These are phyloP conservation scores for Elaphurus davidianus DNA, from an alignment of 2,113 vertebrate genomes.

Conservation along the genomic window DNA sequence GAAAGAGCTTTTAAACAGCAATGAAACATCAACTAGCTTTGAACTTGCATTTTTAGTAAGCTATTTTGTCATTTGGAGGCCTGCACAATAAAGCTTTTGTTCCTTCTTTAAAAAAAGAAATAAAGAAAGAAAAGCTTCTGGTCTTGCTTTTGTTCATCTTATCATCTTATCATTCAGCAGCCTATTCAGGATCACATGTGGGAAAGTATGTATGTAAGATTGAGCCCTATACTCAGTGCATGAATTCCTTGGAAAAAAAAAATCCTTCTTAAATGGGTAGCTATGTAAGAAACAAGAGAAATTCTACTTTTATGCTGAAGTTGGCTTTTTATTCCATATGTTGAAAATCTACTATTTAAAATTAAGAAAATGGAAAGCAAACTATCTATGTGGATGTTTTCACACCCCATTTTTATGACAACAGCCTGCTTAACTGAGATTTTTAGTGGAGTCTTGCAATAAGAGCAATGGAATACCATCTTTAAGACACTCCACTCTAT, in stretches of 20 bases:
- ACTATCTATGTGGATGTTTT: background rate
- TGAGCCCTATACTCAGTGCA: background rate
- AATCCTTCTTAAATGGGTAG: background rate
- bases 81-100: constrained; percentile 60
- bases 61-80: constrained; percentile 47
- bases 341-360: constrained; percentile 35
- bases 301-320: background rate
- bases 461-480: background rate
- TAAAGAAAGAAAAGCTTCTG: constrained; percentile 24
- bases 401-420: background rate
- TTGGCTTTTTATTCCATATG: background rate
- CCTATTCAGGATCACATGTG: background rate
- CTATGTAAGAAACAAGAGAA: background rate
- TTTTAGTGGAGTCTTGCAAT: background rate
- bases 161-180: constrained; percentile 29
- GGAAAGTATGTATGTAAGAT: constrained; percentile 7
- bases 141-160: constrained; percentile 31
- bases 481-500: background rate
- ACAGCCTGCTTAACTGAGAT: background rate
- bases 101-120: background rate
- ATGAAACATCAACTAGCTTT: constrained; percentile 57
- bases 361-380: constrained; percentile 37
- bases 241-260: constrained; percentile 17
- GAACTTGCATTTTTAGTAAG: constrained; percentile 48
- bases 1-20: constrained; percentile 59